Evolutionary conservation across 2,113 vertebrate genomes (phyloP).

Genomic region (Corydoras maculifer): DNA sequence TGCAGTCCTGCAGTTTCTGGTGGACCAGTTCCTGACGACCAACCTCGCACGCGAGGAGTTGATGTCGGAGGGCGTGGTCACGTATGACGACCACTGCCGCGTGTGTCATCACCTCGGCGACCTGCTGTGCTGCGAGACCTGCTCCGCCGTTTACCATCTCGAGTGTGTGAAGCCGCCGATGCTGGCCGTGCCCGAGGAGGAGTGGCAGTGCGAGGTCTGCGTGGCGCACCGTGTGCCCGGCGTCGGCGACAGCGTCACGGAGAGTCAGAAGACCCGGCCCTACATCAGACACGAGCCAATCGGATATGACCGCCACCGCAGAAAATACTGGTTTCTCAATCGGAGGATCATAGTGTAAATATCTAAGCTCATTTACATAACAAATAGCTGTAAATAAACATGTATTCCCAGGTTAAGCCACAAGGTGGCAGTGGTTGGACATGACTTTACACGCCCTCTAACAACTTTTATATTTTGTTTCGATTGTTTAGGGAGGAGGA

Average conservation of each 20-base stretch:
- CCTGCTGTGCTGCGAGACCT: slow-evolving; percentile 95
- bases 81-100: slow-evolving; percentile 93
- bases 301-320: slow-evolving; percentile 86
- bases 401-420: neutral
- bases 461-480: no score
- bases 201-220: slow-evolving; percentile 98
- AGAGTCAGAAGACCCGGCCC: slow-evolving; percentile 90
- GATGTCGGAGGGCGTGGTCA: slow-evolving; percentile 93
- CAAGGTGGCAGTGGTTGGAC: neutral
- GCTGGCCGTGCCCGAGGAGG: slow-evolving; percentile 89
- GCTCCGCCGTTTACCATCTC: slow-evolving; percentile 92
- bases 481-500: slow-evolving; percentile 77
- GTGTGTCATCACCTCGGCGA: slow-evolving; percentile 96
- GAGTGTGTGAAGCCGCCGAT: slow-evolving; percentile 95
- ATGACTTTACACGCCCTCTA: no score
- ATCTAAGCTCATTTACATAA: neutral
- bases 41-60: slow-evolving; percentile 95
- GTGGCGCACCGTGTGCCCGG: slow-evolving; percentile 92
- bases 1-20: slow-evolving; percentile 86
- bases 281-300: slow-evolving; percentile 94
- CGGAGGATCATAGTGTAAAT: slow-evolving; percentile 95
- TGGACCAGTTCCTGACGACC: slow-evolving; percentile 95
- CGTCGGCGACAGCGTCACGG: slow-evolving; percentile 89
- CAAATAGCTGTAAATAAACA: neutral
- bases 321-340: slow-evolving; percentile 99